Evolutionary conservation across 23 tunicate species (phyloP).

Genomic region (Ciona savignyi): DNA sequence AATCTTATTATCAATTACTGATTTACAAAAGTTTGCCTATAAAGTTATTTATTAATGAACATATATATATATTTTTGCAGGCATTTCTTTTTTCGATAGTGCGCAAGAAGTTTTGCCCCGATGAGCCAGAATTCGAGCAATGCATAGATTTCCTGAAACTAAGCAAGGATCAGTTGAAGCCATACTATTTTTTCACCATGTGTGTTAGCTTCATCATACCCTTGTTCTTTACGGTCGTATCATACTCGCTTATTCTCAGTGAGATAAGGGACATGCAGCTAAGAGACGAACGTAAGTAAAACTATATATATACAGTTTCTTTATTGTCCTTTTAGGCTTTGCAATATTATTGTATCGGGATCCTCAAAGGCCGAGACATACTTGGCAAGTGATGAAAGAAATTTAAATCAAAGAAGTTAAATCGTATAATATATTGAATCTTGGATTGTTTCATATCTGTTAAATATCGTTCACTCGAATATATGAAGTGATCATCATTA

Average conservation of each 20-base stretch:
- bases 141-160: slow-evolving; percentile 23
- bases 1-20: too few relatives aligned
- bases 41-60: not conserved
- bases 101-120: slow-evolving; percentile 4
- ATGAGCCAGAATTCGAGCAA: slow-evolving; percentile 18
- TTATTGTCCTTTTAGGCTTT: too few relatives aligned
- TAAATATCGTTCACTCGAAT: too few relatives aligned
- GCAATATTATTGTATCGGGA: too few relatives aligned
- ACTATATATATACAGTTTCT: too few relatives aligned
- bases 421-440: too few relatives aligned
- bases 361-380: too few relatives aligned
- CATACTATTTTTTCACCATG: slow-evolving; percentile 62
- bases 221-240: slow-evolving; percentile 22
- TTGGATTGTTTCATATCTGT: too few relatives aligned
- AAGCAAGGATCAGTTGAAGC: not conserved
- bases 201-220: slow-evolving; percentile 58
- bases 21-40: not conserved
- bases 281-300: slow-evolving; percentile 36
- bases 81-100: slow-evolving; percentile 11
- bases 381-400: too few relatives aligned
- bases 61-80: not conserved
- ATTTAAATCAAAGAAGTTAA: too few relatives aligned
- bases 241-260: slow-evolving; percentile 27
- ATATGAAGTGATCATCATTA: too few relatives aligned
- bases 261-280: slow-evolving; percentile 44